Evolutionary conservation across 2,888 invertebrate genomes (phyloP).

Genomic region (Tipula unca): DNA sequence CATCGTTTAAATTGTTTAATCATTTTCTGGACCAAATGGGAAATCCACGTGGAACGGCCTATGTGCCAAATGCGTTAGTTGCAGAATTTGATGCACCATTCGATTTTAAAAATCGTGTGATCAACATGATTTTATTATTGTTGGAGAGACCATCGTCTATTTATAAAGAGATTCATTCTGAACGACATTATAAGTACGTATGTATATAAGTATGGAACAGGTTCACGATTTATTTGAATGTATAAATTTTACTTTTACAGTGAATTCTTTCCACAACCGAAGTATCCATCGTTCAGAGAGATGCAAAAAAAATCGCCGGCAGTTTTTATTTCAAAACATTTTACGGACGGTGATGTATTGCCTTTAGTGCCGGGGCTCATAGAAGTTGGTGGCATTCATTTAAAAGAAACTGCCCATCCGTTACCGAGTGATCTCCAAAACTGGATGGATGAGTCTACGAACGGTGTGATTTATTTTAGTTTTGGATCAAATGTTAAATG

Average conservation of each 20-base stretch:
- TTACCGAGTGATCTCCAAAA: background rate
- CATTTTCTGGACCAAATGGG: background rate
- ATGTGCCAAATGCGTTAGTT: constrained; percentile 24
- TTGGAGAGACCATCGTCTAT: constrained; percentile 35
- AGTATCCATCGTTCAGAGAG: background rate
- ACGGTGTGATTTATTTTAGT: background rate
- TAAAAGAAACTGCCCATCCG: background rate
- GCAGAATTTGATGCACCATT: background rate
- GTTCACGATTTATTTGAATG: too few relatives aligned
- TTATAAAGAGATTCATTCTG: background rate
- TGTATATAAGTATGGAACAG: too few relatives aligned
- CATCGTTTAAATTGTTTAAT: background rate
- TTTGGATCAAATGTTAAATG: background rate
- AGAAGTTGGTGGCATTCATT: background rate
- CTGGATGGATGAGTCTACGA: background rate
- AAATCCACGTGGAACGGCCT: background rate
- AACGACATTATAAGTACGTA: background rate
- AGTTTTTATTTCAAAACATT: background rate
- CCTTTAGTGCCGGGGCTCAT: background rate
- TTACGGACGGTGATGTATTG: background rate
- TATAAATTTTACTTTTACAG: constrained; percentile 18
- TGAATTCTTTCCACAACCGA: background rate
- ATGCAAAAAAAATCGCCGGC: background rate
- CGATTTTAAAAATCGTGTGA: background rate
- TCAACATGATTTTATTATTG: constrained; percentile 26